phyloP scores from a whole-genome alignment of 2,888 invertebrate genomes.

The Dryobota labecula region DNA sequence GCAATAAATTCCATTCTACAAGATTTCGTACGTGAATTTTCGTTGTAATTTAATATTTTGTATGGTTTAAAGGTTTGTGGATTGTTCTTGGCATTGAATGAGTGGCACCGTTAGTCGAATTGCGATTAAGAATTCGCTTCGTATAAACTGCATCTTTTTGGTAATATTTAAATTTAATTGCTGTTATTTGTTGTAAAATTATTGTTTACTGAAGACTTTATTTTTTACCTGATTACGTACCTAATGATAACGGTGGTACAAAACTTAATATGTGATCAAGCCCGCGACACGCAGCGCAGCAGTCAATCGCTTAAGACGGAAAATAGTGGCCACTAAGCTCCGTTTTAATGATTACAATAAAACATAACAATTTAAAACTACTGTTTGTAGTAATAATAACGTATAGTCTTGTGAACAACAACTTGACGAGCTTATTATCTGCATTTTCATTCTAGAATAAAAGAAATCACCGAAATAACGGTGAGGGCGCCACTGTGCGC shows the following conservation, averaged over 20 bases:
- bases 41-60: slow-evolving; percentile 86
- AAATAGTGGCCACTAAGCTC: no score
- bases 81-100: slow-evolving; percentile 80
- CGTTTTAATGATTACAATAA: no score
- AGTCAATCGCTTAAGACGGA: no score
- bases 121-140: slow-evolving; percentile 59
- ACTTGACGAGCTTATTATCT: no score
- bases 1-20: slow-evolving; percentile 87
- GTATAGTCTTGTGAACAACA: no score
- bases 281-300: no score
- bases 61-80: slow-evolving; percentile 80
- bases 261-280: no score
- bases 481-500: no score
- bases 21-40: slow-evolving; percentile 84
- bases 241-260: neutral
- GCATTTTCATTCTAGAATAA: no score
- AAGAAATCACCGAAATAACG: no score
- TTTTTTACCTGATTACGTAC: neutral
- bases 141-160: slow-evolving; percentile 15
- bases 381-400: no score
- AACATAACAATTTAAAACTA: no score
- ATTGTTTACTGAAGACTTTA: neutral
- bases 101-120: slow-evolving; percentile 70
- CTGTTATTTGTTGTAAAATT: neutral
- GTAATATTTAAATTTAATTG: neutral